Evolutionary conservation across 1,140 invertebrate genomes (phyloP).

Genomic region (Idris sp.): DNA sequence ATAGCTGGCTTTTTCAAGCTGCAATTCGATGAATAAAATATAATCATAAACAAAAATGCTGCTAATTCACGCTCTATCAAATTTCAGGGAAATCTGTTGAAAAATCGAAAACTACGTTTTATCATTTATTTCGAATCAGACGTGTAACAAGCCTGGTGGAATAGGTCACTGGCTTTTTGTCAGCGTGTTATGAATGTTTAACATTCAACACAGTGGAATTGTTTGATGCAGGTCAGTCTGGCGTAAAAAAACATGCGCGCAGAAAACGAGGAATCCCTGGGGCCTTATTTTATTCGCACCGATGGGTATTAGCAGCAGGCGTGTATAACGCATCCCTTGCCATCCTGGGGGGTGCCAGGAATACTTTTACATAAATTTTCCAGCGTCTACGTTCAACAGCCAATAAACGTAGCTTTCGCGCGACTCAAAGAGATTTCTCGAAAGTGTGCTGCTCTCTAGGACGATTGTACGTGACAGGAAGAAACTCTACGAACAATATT

Average conservation of each 20-base stretch:
- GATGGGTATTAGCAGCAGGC: conserved; percentile 23
- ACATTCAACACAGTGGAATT: conserved; percentile 4
- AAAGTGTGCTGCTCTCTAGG: conserved; percentile 39
- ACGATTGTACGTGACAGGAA: conserved; percentile 48
- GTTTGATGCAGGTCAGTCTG: conserved; percentile 28
- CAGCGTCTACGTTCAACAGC: conserved; percentile 41
- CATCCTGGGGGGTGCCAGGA: conserved; percentile 22
- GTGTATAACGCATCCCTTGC: conserved; percentile 23
- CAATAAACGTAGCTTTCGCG: conserved; percentile 48
- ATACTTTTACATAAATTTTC: conserved; percentile 60
- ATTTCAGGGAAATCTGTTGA: too few relatives aligned
- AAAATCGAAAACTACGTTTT: too few relatives aligned
- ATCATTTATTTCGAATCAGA: conserved; percentile 9
- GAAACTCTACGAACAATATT: conserved; percentile 40
- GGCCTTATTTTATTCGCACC: conserved; percentile 44
- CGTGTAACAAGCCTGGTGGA: neutral
- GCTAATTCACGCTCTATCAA: too few relatives aligned
- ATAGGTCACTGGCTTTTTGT: conserved; percentile 12
- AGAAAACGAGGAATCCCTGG: conserved; percentile 14
- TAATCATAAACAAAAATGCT: too few relatives aligned
- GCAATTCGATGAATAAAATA: too few relatives aligned
- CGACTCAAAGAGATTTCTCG: conserved; percentile 50
- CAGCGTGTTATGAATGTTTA: conserved; percentile 9
- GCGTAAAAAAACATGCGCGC: conserved; percentile 30
- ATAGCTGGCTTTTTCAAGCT: too few relatives aligned